Percentiles rank a stretch among this genome's conserved stretches.
phyloP scores from a whole-genome alignment of 2,888 invertebrate species.

The Choristoneura rosaceana region DNA sequence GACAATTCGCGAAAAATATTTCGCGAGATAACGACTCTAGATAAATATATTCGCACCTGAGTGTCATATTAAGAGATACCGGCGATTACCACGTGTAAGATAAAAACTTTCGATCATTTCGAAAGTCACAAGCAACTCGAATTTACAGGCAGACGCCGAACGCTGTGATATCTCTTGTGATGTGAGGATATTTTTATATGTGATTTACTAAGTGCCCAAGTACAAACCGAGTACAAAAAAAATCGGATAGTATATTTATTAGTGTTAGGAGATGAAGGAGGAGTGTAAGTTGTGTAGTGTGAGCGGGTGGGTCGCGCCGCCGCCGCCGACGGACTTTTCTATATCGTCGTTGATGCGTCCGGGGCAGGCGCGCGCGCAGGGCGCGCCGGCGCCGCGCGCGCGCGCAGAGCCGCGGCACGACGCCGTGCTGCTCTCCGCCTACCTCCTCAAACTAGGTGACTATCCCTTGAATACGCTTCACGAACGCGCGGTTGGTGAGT shows the following conservation, averaged over 20 bases:
- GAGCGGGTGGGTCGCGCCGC: conserved; percentile 74
- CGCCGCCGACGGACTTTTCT: conserved; percentile 78
- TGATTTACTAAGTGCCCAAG: conserved; percentile 84
- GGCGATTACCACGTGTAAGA: conserved; percentile 57
- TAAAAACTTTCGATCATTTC: conserved; percentile 33
- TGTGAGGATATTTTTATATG: conserved; percentile 84
- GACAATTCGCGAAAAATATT: conserved; percentile 24
- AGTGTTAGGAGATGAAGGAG: conserved; percentile 80
- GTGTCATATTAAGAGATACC: conserved; percentile 32
- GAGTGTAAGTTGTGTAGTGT: conserved; percentile 82
- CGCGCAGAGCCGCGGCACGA: conserved; percentile 76
- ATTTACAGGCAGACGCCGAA: conserved; percentile 68
- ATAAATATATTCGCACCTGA: conserved; percentile 33
- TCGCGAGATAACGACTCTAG: conserved; percentile 15
- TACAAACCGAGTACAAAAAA: conserved; percentile 86
- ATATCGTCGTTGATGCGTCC: conserved; percentile 82
- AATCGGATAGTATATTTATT: conserved; percentile 76
- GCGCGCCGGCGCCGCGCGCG: conserved; percentile 66
- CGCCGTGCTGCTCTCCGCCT: conserved; percentile 79
- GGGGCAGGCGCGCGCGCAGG: conserved; percentile 58
- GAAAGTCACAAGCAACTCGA: conserved; percentile 25
- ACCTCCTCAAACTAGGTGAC: conserved; percentile 85
- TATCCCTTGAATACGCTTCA: conserved; percentile 82
- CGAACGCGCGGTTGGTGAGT: conserved; percentile 78
- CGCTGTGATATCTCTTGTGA: conserved; percentile 84